Percentiles rank a stretch among this genome's conserved stretches.
Conservation (phyloP, 1,140 invertebrate species). For the Mercenaria mercenaria region DNA sequence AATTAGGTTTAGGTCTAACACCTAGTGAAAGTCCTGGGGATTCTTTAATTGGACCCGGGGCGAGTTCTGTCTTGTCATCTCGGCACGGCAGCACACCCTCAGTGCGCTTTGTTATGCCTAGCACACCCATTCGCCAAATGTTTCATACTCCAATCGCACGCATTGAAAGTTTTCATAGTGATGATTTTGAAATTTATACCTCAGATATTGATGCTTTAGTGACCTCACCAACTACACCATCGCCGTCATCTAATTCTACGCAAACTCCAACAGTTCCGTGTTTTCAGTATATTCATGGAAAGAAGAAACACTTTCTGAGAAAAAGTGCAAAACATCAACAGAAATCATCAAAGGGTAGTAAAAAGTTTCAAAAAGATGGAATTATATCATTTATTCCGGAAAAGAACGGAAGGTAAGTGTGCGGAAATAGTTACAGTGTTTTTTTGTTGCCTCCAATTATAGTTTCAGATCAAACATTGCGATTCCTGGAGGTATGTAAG, state of each 20-base stretch:
- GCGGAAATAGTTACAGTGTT: too few relatives aligned
- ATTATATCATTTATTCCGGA: constrained; percentile 44
- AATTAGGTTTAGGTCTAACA: constrained; percentile 41
- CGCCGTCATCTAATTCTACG: constrained; percentile 76
- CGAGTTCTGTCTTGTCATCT: constrained; percentile 32
- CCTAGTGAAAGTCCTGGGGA: constrained; percentile 43
- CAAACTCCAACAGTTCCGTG: constrained; percentile 82
- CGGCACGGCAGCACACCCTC: constrained; percentile 55
- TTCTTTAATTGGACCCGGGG: constrained; percentile 38
- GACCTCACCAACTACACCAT: constrained; percentile 67
- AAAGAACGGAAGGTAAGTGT: constrained; percentile 39
- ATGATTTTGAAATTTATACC: constrained; percentile 81
- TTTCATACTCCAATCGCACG: constrained; percentile 81
- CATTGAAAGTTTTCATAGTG: constrained; percentile 85
- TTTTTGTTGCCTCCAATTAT: too few relatives aligned
- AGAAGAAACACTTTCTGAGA: constrained; percentile 75
- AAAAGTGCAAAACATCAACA: constrained; percentile 64
- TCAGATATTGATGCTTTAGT: constrained; percentile 74
- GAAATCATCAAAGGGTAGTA: constrained; percentile 62
- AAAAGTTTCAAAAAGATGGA: constrained; percentile 64
- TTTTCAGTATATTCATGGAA: constrained; percentile 80
- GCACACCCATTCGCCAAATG: constrained; percentile 80
- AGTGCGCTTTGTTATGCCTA: constrained; percentile 76
- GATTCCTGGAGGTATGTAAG: too few relatives aligned
- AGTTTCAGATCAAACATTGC: too few relatives aligned